Conservation (phyloP, 2,888 invertebrate species). For the Rotaria magnacalcarata region DNA sequence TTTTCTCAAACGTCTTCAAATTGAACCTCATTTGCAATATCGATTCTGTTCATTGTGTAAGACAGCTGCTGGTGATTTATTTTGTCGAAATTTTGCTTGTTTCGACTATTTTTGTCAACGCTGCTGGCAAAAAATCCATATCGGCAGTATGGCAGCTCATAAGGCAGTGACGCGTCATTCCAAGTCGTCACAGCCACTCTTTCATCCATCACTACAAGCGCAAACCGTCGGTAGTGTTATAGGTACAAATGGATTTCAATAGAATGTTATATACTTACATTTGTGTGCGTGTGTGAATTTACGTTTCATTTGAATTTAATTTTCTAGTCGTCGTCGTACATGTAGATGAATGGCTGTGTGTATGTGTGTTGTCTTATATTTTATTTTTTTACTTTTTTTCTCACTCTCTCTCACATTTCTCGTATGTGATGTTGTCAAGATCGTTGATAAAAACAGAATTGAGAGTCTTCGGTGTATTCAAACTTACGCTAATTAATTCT, state of each 20-base stretch:
- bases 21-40: slow-evolving; percentile 94
- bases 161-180: slow-evolving; percentile 27
- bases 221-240: background rate
- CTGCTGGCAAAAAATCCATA: slow-evolving; percentile 62
- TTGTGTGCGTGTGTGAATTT: background rate
- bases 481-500: background rate
- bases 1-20: slow-evolving; percentile 70
- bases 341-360: slow-evolving; percentile 2
- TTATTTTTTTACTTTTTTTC: background rate
- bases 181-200: slow-evolving; percentile 13
- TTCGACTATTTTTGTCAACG: slow-evolving; percentile 88
- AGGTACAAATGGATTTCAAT: background rate
- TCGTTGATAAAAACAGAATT: background rate
- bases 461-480: background rate
- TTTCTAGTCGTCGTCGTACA: slow-evolving; percentile 26
- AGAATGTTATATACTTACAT: too few relatives aligned
- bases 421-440: background rate
- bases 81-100: slow-evolving; percentile 82
- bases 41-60: slow-evolving; percentile 83
- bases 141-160: background rate
- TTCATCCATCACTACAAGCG: background rate
- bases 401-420: background rate
- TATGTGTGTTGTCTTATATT: background rate
- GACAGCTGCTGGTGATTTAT: slow-evolving; percentile 85
- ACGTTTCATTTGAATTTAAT: background rate